Percentiles rank a stretch among this genome's conserved stretches.
These are phyloP conservation scores for Dipodomys stephensi DNA, from an alignment of 2,113 vertebrate genomes.

Conservation along the genomic window DNA sequence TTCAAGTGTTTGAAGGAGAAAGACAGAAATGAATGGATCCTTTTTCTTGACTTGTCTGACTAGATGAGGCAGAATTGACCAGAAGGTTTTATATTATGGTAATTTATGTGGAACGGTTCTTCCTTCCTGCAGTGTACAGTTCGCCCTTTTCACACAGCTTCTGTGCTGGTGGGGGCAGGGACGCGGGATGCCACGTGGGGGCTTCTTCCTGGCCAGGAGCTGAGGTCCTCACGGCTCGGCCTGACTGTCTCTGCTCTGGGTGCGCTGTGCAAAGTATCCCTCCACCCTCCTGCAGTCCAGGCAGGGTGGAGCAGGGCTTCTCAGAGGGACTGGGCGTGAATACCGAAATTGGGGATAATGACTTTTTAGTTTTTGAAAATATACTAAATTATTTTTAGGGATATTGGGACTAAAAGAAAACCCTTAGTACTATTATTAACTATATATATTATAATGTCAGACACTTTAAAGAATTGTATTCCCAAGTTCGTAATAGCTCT, in stretches of 20 bases:
- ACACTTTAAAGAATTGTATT: rapidly evolving
- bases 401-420: neutral
- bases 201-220: neutral
- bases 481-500: neutral
- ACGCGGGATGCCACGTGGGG: neutral
- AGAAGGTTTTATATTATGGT: constrained; percentile 47
- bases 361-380: neutral
- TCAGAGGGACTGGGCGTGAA: neutral
- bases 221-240: neutral
- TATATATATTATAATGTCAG: neutral
- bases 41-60: constrained; percentile 21
- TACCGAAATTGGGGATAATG: neutral
- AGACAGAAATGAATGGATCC: constrained; percentile 45
- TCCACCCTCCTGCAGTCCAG: neutral
- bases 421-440: neutral
- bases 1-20: constrained; percentile 38
- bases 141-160: neutral
- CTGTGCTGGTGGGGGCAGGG: neutral
- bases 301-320: neutral
- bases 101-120: constrained; percentile 48
- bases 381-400: neutral
- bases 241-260: neutral
- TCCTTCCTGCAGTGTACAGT: neutral
- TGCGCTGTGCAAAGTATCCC: too few species aligned
- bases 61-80: constrained; percentile 46